Conservation (phyloP, 1,140 invertebrate species). For the Heliothis subflexa region DNA sequence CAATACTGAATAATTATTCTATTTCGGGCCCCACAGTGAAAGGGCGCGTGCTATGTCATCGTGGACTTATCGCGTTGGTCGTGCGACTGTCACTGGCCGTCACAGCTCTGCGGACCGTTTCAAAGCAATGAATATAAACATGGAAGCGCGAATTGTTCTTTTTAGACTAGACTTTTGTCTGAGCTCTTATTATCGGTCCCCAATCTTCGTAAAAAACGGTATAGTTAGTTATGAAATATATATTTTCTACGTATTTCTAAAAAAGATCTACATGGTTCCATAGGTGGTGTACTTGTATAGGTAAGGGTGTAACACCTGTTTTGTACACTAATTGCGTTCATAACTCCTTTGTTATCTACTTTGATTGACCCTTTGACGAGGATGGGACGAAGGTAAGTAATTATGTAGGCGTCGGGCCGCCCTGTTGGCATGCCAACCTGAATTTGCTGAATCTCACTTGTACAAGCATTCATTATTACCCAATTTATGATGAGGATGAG, state of each 20-base stretch:
- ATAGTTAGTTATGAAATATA: too few relatives aligned
- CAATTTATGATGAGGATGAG: background rate
- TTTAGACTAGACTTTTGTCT: constrained; percentile 4
- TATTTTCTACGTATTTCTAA: too few relatives aligned
- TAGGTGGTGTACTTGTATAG: too few relatives aligned
- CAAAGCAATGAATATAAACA: constrained; percentile 64
- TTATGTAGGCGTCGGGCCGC: background rate
- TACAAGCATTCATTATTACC: background rate
- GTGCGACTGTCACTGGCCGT: constrained; percentile 68
- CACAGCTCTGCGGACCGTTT: constrained; percentile 58
- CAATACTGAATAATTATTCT: constrained; percentile 45
- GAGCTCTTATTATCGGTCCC: too few relatives aligned
- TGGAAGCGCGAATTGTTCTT: constrained; percentile 56
- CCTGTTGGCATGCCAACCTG: background rate
- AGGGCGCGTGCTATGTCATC: constrained; percentile 68
- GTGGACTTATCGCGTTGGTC: constrained; percentile 67
- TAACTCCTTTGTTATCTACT: constrained; percentile 6
- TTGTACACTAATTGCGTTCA: constrained; percentile 1
- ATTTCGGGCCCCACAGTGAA: constrained; percentile 47
- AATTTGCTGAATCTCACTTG: background rate
- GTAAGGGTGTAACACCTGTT: background rate
- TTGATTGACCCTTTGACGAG: constrained; percentile 13
- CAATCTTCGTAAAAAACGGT: too few relatives aligned
- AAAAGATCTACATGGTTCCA: too few relatives aligned
- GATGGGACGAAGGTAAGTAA: background rate